phyloP scores from a whole-genome alignment of 2,888 invertebrate species.

The Drosophila setosimentum region DNA sequence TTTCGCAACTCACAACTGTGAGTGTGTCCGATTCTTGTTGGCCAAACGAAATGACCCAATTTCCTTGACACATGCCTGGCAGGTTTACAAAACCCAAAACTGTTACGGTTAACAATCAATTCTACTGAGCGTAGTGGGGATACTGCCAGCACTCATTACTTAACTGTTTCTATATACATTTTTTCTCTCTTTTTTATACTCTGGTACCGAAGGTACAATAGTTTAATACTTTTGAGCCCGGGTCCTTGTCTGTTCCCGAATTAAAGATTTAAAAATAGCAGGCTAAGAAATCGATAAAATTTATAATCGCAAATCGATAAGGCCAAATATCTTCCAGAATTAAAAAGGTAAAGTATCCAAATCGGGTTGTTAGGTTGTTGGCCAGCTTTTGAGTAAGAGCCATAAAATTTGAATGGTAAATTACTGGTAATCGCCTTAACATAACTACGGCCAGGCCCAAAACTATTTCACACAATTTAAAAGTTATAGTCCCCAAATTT shows the following conservation, averaged over 20 bases:
- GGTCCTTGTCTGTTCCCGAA: too few species aligned
- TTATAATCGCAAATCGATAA: not conserved
- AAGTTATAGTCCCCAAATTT: not conserved
- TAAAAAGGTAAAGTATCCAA: not conserved
- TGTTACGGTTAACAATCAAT: constrained; percentile 80
- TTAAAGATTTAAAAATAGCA: not conserved
- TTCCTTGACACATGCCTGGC: constrained; percentile 81
- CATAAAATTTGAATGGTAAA: not conserved
- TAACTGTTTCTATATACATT: constrained; percentile 33
- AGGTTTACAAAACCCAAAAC: constrained; percentile 76
- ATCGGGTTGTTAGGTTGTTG: not conserved
- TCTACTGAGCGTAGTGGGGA: constrained; percentile 40
- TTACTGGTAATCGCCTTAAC: too few species aligned
- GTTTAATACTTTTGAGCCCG: not conserved
- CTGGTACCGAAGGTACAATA: not conserved
- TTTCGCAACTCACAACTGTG: constrained; percentile 19
- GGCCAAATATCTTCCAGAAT: not conserved
- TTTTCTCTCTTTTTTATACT: not conserved
- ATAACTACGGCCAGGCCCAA: not conserved
- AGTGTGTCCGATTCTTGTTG: constrained; percentile 62
- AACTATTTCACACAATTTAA: not conserved
- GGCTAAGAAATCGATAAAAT: not conserved
- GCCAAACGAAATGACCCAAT: constrained; percentile 73
- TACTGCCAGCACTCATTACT: constrained; percentile 64
- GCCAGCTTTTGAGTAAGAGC: not conserved